Percentiles rank a stretch among this genome's conserved stretches.
Evolutionary conservation across 2,797 vertebrate genomes (phyloP).

Genomic region (Sparidentex hasta): DNA sequence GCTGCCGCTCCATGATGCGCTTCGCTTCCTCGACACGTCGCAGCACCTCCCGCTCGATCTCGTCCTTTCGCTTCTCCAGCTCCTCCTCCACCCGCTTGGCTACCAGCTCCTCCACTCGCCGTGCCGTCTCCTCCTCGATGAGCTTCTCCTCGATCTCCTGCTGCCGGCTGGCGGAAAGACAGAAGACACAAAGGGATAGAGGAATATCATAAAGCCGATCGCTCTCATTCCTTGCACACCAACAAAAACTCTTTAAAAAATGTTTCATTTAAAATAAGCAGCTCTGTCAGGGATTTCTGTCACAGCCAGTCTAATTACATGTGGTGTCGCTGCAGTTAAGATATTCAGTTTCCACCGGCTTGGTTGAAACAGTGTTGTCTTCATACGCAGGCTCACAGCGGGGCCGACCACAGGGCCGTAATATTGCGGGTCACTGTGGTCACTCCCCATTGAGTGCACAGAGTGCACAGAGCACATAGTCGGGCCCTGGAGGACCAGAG

Average conservation of each 20-base stretch:
- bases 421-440: slow-evolving; percentile 4
- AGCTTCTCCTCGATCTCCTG: slow-evolving; percentile 99
- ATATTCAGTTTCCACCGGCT: neutral
- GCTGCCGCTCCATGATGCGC: slow-evolving; percentile 99
- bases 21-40: slow-evolving; percentile 98
- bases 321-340: neutral
- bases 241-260: neutral
- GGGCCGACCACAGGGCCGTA: neutral
- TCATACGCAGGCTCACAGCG: neutral
- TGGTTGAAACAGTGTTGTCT: neutral
- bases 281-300: neutral
- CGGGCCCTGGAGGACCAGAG: neutral
- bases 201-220: neutral
- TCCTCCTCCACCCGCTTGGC: slow-evolving; percentile 98
- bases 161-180: slow-evolving; percentile 87
- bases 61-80: slow-evolving; percentile 97
- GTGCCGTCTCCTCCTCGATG: slow-evolving; percentile 98
- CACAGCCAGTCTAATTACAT: neutral
- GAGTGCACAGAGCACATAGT: neutral
- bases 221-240: neutral
- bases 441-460: neutral
- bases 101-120: slow-evolving; percentile 98
- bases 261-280: neutral
- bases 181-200: neutral
- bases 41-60: slow-evolving; percentile 98